These are phyloP conservation scores for Gryllus longicercus DNA, from an alignment of 2,888 invertebrate species.

Conservation along the genomic window DNA sequence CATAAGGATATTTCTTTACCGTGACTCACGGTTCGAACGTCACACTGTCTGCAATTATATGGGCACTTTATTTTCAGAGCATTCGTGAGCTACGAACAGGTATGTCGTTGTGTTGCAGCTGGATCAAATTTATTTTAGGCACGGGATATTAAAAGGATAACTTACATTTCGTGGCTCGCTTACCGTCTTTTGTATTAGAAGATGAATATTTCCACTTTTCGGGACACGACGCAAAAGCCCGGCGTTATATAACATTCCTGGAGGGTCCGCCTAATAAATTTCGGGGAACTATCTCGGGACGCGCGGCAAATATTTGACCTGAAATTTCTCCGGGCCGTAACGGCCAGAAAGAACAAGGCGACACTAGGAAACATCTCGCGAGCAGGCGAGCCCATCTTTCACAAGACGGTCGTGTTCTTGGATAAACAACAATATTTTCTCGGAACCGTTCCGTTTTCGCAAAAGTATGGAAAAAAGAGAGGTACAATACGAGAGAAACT, in stretches of 20 bases:
- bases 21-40: too few species aligned
- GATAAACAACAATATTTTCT: slow-evolving; percentile 17
- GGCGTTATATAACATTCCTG: neutral
- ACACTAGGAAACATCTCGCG: slow-evolving; percentile 10
- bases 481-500: slow-evolving; percentile 7
- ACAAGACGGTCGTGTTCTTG: slow-evolving; percentile 1
- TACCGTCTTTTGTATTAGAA: slow-evolving; percentile 1
- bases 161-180: neutral
- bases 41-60: too few species aligned
- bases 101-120: too few species aligned
- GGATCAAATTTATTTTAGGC: neutral
- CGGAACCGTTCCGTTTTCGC: neutral
- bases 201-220: slow-evolving; percentile 8
- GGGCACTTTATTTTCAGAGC: too few species aligned
- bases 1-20: too few species aligned
- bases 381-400: neutral
- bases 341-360: neutral
- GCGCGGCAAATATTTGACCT: neutral
- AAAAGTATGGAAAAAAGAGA: neutral
- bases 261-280: slow-evolving; percentile 11
- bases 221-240: slow-evolving; percentile 8
- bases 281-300: neutral
- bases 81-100: too few species aligned
- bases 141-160: slow-evolving; percentile 6
- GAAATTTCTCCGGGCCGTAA: neutral